Base-by-base conservation (phyloP, 2,797 vertebrate genomes). In the Phylloscopus collybita region DNA sequence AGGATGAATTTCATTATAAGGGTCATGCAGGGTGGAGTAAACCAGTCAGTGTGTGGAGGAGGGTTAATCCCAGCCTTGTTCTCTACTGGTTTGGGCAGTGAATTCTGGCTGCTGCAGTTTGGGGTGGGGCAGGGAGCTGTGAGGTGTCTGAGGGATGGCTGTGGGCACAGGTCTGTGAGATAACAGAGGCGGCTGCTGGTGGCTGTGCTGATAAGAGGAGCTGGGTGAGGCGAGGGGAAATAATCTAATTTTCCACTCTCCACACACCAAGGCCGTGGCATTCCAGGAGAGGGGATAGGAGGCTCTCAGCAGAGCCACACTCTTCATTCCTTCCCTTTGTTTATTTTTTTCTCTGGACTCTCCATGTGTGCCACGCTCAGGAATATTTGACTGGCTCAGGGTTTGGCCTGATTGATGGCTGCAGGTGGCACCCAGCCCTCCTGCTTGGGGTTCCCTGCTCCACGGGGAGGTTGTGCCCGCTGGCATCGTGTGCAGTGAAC, bases 201-300 rank as follows among this genome's bases (percentile, higher is more conserved):
- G 49, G 56, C 30, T 75, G 66, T 6, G 29, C 29, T 40, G 93
- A 94, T 87, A 95, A 85, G 53, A 59, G 78, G 67, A 80, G 60
- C 42, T 38, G 64, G 57, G 49, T 0, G 3, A 88, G 59, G 12
- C 11, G 6, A 56, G 19, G 29, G 47, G 53, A 89, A 61, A n/a
- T 80, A 66, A 42, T 89, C 60, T 3, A 3, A 20, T 51, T 92
- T 6, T 3, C 25, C 20, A 5, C 38, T 49, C 66, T 81, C 34
- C 50, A 27, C 0, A 0, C 40, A 5, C 15, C 0, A 0, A 66
- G 45, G 47, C 9, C 0, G 0, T 40, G 56, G 34, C 40, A 60
- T 47, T 65, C 44, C 4, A 4, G 5, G 44, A 49, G 53, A 29
- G 17, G n/a, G 30, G 14, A 6, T 1, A 1, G n/a, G 51, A 75